These are phyloP conservation scores for Cynopterus sphinx DNA, from an alignment of 2,797 vertebrate species.

Conservation along the genomic window DNA sequence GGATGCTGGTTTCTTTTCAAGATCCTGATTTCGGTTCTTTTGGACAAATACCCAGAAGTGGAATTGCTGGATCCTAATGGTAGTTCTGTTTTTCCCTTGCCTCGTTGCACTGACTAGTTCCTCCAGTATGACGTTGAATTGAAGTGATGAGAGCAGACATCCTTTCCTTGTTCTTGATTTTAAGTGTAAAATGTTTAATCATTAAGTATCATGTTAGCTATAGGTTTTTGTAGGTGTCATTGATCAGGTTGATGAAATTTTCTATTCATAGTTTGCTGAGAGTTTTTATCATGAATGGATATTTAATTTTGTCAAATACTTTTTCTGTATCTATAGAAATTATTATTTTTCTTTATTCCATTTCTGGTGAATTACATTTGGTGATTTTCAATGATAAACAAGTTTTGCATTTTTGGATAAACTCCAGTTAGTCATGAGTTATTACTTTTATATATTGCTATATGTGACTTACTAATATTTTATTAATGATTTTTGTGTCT, in stretches of 20 bases:
- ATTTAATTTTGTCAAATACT: conserved; percentile 5
- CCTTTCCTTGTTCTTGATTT: background rate
- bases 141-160: background rate
- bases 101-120: background rate
- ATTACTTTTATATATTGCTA: background rate
- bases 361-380: background rate
- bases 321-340: conserved; percentile 2
- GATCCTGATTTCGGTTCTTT: background rate
- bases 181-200: background rate
- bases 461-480: background rate
- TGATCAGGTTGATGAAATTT: background rate
- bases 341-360: background rate
- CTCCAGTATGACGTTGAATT: background rate
- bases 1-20: background rate
- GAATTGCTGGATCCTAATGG: background rate
- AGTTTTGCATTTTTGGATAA: conserved; percentile 1
- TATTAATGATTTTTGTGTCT: background rate
- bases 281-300: conserved; percentile 1
- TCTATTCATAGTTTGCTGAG: background rate
- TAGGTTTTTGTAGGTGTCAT: background rate
- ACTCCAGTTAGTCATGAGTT: background rate
- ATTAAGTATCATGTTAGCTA: background rate
- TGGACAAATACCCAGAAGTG: background rate
- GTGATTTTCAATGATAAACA: background rate
- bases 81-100: background rate